A percentile compares a stretch with the other conserved stretches of the same genome.
Conservation (phyloP, 2,888 invertebrate genomes). For the Biston stratarius region DNA sequence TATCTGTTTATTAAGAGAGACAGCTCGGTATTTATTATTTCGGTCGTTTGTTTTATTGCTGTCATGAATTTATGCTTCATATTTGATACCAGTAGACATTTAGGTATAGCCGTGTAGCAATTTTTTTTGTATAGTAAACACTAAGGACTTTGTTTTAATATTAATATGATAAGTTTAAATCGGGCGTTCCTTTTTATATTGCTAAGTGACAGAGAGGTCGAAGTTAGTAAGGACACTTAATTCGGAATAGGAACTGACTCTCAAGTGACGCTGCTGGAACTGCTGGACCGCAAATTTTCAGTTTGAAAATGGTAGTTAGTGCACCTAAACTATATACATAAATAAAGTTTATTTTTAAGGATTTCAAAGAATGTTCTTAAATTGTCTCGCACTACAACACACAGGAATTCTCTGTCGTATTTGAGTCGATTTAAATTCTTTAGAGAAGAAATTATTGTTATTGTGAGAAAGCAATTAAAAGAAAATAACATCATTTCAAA, state of each 20-base stretch:
- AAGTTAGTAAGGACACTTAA: too few species aligned
- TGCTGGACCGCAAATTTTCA: too few species aligned
- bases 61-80: conserved; percentile 27
- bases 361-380: conserved; percentile 27
- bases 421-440: conserved; percentile 39
- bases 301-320: too few species aligned
- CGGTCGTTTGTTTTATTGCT: conserved; percentile 30
- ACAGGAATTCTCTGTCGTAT: conserved; percentile 23
- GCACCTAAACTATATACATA: too few species aligned
- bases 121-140: too few species aligned
- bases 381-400: conserved; percentile 28
- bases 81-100: background rate
- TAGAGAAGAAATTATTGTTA: conserved; percentile 28
- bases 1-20: conserved; percentile 29
- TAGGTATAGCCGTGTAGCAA: too few species aligned
- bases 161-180: too few species aligned
- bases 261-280: too few species aligned
- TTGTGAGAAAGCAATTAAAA: conserved; percentile 29
- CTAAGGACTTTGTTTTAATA: too few species aligned
- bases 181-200: too few species aligned
- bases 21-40: conserved; percentile 28
- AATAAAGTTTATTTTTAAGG: background rate
- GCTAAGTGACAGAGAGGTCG: too few species aligned
- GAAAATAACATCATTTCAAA: conserved; percentile 2
- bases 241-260: too few species aligned